Evolutionary conservation across 1,140 invertebrate genomes (phyloP), one percentile per base, ranked within the genome.

Genomic region (Diorhabda elongata): DNA sequence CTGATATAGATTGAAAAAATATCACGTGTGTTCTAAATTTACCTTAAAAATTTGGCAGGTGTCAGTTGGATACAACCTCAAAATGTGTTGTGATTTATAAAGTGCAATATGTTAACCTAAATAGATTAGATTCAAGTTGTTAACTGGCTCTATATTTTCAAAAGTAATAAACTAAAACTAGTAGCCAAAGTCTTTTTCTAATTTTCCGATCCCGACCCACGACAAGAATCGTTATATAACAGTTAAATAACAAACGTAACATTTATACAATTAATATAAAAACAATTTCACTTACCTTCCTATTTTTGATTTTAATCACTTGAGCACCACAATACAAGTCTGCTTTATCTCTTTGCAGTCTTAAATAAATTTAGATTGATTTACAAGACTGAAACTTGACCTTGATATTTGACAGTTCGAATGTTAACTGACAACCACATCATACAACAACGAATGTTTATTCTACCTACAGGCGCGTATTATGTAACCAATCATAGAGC

Each of bases 11-110:
- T 26, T 26, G 26, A 26, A 26, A 47, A 5, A 9, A 63, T 26
- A 26, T 63, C 61, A 63, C 61, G 61, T 63, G 61, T 26, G 42
- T 7, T 52, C 61, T 63, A 44, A 63, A 26, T 63, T 63, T 63
- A 63, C 8, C 44, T 8, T 47, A 47, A 42, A 63, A 44, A 26
- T 63, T 63, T 63, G 61, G 61, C 61, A 63, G 11, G 26, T 63
- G 61, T 63, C 58, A 60, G n/a, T 6, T n/a, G 6, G 52, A 6
- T 7, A 6, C 6, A 56, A 7, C 52, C 52, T 6, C 6, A 56
- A 60, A 4, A 60, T 26, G 5, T 60, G 26, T 9, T 60, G 58
- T 6, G 11, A 4, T 26, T 60, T 3, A 2, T 26, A 6, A 60
- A 60, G 42, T 60, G 8, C 58, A 60, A 60, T 11, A 60, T 26